Base-by-base conservation (phyloP, 2,797 vertebrate genomes). In the Garrulus glandarius region DNA sequence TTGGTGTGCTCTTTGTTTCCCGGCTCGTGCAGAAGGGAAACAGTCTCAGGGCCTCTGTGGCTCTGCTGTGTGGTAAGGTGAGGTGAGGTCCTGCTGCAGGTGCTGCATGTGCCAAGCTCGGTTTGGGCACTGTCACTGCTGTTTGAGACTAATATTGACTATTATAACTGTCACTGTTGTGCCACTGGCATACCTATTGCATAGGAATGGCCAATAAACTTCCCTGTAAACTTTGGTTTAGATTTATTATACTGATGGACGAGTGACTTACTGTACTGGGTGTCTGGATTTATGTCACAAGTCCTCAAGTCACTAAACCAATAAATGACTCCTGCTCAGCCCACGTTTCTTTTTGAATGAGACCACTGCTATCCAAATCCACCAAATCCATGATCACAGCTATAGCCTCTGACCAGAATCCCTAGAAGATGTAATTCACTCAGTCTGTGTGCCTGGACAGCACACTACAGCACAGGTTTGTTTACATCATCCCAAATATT, bases 1-100 rank as follows among this genome's bases (percentile, higher is more conserved):
- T 3, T 3, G 2, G 5, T 11, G 9, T 24, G 13, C 2, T 4
- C 3, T 79, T 64, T 15, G 7, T 12, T 36, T 55, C 30, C 13
- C 10, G 27, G 6, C 13, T 69, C 8, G 0, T 41, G 36, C 21
- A 61, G 55, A 47, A 63, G 13, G 41, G 32, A 32, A 5, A 32
- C 17, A 47, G 43, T 26, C 19, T 15, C 22, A 13, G 34, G 11
- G 16, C 15, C 34, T 49, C 30, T 34, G 34, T 6, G 4, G 27
- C 29, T n/a, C 37, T 80, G 24, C 43, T 27, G 30, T 3, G 1
- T 36, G 53, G 32, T 2, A 27, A 41, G 3, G 5, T 6, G 17
- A 84, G 26, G 11, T 63, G 60, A 74, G 53, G 36, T 57, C 9
- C 67, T 84, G 65, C 32, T 59, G 55, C 20, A 77, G 26, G 11